Conservation (phyloP, 2,888 invertebrate species). For the Melinaea marsaeus region DNA sequence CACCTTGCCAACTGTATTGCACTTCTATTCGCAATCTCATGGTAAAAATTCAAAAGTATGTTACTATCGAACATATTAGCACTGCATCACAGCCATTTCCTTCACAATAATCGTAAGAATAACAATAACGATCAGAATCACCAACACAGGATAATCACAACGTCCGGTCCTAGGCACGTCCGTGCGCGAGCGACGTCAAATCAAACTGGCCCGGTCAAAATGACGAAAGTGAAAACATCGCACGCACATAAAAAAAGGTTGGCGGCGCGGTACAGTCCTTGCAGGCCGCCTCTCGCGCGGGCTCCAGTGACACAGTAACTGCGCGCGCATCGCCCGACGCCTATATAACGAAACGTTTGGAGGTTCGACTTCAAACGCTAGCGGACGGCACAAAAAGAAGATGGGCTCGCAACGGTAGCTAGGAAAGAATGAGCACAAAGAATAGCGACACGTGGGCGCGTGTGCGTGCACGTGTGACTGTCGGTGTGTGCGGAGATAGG, state of each 20-base stretch:
- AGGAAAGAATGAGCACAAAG: constrained; percentile 73
- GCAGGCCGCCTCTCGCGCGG: constrained; percentile 75
- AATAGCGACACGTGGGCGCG: constrained; percentile 70
- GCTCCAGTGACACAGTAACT: constrained; percentile 76
- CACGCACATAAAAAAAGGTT: constrained; percentile 76
- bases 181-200: constrained; percentile 76
- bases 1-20: constrained; percentile 77
- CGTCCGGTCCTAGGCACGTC: constrained; percentile 72
- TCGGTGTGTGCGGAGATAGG: constrained; percentile 74
- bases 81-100: constrained; percentile 75
- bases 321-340: constrained; percentile 71
- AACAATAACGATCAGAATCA: constrained; percentile 71
- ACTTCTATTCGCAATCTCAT: constrained; percentile 76
- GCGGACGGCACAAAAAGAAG: constrained; percentile 73
- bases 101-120: constrained; percentile 55
- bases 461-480: constrained; percentile 69
- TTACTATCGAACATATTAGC: constrained; percentile 76
- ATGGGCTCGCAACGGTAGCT: constrained; percentile 72
- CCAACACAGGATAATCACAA: constrained; percentile 72
- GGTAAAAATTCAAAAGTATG: constrained; percentile 73
- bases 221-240: constrained; percentile 78
- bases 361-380: constrained; percentile 68
- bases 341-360: constrained; percentile 73
- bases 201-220: constrained; percentile 77
- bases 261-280: constrained; percentile 71